These are phyloP conservation scores for Daubentonia madagascariensis DNA, from an alignment of 2,113 vertebrate genomes.

Conservation along the genomic window DNA sequence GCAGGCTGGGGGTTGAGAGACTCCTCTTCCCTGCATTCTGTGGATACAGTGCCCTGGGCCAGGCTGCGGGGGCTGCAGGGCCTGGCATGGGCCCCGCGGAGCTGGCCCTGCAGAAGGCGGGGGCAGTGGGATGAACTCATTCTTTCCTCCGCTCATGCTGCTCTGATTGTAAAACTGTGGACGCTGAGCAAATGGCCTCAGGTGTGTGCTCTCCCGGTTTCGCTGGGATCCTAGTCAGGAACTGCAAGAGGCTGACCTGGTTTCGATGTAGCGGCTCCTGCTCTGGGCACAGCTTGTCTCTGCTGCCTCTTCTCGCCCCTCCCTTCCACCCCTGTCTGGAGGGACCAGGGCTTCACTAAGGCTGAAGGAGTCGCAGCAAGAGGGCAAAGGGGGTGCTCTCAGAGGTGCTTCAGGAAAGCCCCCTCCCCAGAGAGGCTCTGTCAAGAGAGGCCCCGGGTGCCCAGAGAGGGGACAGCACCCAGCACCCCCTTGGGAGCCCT, in stretches of 20 bases:
- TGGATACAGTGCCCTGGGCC: background rate
- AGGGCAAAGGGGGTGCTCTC: background rate
- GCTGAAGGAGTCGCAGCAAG: background rate
- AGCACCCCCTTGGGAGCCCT: too few relatives aligned
- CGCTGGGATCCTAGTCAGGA: background rate
- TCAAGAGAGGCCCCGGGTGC: background rate
- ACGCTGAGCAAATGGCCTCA: constrained; percentile 42
- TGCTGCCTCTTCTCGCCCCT: background rate
- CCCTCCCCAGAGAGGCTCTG: background rate
- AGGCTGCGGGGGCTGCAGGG: background rate
- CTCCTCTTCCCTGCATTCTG: background rate
- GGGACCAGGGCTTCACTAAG: background rate
- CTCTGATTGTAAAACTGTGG: constrained; percentile 53
- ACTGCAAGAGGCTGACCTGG: constrained; percentile 51
- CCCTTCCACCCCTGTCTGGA: background rate
- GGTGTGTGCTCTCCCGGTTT: constrained; percentile 53
- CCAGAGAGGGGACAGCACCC: background rate
- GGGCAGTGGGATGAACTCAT: constrained; percentile 45
- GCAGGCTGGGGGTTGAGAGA: background rate
- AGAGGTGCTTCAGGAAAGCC: background rate
- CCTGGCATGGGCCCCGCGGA: background rate
- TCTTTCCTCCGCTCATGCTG: background rate
- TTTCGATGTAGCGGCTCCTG: background rate
- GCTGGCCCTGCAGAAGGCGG: background rate
- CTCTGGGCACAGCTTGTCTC: background rate